Conservation (phyloP, 2,888 invertebrate genomes). For the Drosophila ezoana region DNA sequence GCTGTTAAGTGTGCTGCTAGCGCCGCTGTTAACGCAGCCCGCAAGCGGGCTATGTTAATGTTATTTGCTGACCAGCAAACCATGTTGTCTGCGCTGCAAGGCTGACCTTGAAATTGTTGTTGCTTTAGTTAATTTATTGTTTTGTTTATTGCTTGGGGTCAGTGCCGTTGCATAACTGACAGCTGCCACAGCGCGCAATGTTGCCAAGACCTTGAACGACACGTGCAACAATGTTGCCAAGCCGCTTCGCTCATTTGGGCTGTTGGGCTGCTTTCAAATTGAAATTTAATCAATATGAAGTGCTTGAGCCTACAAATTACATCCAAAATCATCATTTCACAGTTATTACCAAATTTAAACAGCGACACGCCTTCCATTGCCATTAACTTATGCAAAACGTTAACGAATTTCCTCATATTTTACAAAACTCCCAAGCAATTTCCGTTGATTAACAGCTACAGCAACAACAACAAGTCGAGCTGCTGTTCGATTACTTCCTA, state of each 20-base stretch:
- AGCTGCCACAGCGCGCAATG: slow-evolving; percentile 12
- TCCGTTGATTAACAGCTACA: slow-evolving; percentile 62
- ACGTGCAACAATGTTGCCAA: slow-evolving; percentile 20
- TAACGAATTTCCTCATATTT: slow-evolving; percentile 67
- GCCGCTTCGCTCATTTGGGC: background rate
- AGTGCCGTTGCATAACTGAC: slow-evolving; percentile 25
- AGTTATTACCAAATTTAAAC: slow-evolving; percentile 41
- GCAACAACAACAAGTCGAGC: slow-evolving; percentile 28
- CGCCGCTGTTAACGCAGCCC: slow-evolving; percentile 1
- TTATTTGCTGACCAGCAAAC: background rate
- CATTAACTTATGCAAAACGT: slow-evolving; percentile 64
- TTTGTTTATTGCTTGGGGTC: slow-evolving; percentile 4
- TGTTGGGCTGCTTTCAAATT: background rate
- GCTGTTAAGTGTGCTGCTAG: background rate
- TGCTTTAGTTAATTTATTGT: background rate
- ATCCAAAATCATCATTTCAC: slow-evolving; percentile 3
- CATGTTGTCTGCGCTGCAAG: background rate
- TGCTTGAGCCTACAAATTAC: background rate
- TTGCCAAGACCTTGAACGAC: slow-evolving; percentile 20
- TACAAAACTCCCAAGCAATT: slow-evolving; percentile 52
- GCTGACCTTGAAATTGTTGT: slow-evolving; percentile 29
- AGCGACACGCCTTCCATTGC: slow-evolving; percentile 29
- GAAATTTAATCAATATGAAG: background rate
- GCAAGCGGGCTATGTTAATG: slow-evolving; percentile 1
- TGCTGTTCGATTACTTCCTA: slow-evolving; percentile 66